Evolutionary conservation across 2,888 invertebrate species (phyloP).

Genomic region (Rhimphoctona megacephalus): DNA sequence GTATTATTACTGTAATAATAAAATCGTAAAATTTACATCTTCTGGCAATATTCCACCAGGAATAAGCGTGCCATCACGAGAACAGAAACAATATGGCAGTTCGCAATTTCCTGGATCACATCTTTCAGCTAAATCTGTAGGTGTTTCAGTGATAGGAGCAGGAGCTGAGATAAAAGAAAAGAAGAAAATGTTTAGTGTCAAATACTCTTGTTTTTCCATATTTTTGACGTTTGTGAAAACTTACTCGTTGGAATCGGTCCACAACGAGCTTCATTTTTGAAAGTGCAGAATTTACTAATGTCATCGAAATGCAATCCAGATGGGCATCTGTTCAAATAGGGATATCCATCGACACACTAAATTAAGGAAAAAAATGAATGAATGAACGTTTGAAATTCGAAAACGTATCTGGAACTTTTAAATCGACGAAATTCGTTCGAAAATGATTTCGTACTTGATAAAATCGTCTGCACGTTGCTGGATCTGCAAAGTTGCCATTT

Average conservation of each 20-base stretch:
- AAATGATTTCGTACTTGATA: slow-evolving; percentile 90
- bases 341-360: slow-evolving; percentile 95
- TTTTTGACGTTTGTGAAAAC: slow-evolving; percentile 79
- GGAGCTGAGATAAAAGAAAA: slow-evolving; percentile 88
- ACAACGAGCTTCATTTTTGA: slow-evolving; percentile 95
- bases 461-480: slow-evolving; percentile 94
- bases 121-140: slow-evolving; percentile 91
- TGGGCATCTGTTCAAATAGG: slow-evolving; percentile 95
- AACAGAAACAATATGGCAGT: slow-evolving; percentile 96
- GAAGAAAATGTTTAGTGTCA: not conserved
- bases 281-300: slow-evolving; percentile 95
- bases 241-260: slow-evolving; percentile 95
- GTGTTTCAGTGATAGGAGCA: slow-evolving; percentile 93
- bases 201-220: not conserved
- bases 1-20: not conserved
- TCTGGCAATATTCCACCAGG: slow-evolving; percentile 93
- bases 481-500: slow-evolving; percentile 96
- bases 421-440: not conserved
- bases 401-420: not conserved
- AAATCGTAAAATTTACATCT: slow-evolving; percentile 87
- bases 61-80: slow-evolving; percentile 94
- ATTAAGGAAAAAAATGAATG: not conserved
- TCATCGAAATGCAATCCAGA: slow-evolving; percentile 96
- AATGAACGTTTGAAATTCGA: not conserved
- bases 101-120: slow-evolving; percentile 92